Conservation (phyloP, 1,140 invertebrate species). For the Telenomus remus region DNA sequence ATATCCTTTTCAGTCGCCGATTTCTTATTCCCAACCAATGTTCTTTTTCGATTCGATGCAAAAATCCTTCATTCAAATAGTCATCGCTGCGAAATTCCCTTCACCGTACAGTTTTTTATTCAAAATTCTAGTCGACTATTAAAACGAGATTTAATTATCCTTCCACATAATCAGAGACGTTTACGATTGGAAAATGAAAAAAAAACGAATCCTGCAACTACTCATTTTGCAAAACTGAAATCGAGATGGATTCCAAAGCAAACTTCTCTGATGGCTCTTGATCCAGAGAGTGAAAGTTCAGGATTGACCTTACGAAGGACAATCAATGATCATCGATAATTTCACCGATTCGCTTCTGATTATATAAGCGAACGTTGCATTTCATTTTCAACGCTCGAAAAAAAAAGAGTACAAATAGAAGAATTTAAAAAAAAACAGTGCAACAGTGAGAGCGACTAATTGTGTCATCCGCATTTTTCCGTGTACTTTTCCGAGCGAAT, state of each 20-base stretch:
- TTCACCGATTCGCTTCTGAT: constrained; percentile 41
- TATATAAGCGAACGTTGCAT: constrained; percentile 27
- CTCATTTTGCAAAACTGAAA: constrained; percentile 22
- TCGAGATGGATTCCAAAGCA: constrained; percentile 32
- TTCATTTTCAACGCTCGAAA: not conserved
- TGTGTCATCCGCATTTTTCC: constrained; percentile 17
- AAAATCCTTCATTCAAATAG: too few relatives aligned
- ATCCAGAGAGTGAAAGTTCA: constrained; percentile 41
- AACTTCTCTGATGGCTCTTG: constrained; percentile 42
- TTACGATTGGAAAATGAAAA: not conserved
- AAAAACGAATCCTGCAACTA: constrained; percentile 10
- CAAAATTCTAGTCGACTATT: too few relatives aligned
- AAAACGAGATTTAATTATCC: too few relatives aligned
- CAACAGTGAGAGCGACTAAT: not conserved
- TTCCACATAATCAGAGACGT: too few relatives aligned
- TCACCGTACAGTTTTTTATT: too few relatives aligned
- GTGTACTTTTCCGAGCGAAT: constrained; percentile 8
- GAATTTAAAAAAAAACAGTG: too few relatives aligned
- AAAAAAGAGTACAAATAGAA: too few relatives aligned
- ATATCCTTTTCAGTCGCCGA: too few relatives aligned
- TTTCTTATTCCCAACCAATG: too few relatives aligned
- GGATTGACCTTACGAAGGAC: constrained; percentile 56
- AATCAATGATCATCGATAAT: constrained; percentile 45
- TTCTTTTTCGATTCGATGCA: too few relatives aligned
- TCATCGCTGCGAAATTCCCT: too few relatives aligned